Percentiles rank a stretch among this genome's conserved stretches.
phyloP scores from a whole-genome alignment of 2,888 invertebrate genomes.

The Acholoe squamosa region DNA sequence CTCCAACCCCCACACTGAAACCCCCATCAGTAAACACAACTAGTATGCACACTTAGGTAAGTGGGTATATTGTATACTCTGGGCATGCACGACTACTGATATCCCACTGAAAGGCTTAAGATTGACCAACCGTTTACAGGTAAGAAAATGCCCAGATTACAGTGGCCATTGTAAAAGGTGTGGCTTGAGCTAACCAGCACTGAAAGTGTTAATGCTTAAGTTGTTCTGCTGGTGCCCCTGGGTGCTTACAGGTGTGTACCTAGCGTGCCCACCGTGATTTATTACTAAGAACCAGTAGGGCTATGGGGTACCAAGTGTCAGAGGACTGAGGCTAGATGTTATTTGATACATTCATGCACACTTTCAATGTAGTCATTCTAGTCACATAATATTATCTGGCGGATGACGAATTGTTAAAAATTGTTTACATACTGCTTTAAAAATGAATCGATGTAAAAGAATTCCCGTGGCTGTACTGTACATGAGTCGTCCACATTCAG shows the following conservation, averaged over 20 bases:
- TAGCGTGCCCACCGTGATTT: background rate
- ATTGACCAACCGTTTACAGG: background rate
- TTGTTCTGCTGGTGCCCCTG: background rate
- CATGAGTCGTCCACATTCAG: no score
- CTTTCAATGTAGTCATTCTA: no score
- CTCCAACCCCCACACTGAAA: background rate
- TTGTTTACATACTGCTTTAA: no score
- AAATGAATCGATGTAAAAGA: no score
- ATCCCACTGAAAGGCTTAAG: background rate
- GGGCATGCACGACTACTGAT: background rate
- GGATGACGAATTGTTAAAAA: no score
- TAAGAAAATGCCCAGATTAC: background rate
- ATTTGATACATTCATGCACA: no score
- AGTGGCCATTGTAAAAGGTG: background rate
- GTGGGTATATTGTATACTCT: background rate
- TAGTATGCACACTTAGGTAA: background rate
- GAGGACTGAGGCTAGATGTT: no score
- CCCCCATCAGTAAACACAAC: background rate
- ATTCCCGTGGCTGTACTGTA: no score
- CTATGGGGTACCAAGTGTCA: background rate
- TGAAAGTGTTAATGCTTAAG: constrained; percentile 14
- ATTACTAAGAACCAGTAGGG: background rate
- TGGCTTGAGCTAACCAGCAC: background rate
- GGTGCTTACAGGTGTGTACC: background rate
- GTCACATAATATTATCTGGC: no score